A percentile compares a stretch with the other conserved stretches of the same genome.
phyloP scores from a whole-genome alignment of 2,797 vertebrate genomes.

The Fistularia commersonii region DNA sequence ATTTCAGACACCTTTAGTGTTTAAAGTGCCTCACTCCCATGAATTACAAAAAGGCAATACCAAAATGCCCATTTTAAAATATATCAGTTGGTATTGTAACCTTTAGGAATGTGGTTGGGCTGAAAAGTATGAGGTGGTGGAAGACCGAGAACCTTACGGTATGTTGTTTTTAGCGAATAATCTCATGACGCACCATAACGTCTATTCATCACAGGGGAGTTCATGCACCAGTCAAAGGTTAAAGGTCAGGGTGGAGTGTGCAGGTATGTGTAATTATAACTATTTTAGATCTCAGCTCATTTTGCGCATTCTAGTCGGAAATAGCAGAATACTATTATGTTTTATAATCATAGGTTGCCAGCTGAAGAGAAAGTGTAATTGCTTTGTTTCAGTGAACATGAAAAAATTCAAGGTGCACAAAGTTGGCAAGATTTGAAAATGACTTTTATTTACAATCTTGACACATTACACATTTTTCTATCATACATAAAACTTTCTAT shows the following conservation, averaged over 20 bases:
- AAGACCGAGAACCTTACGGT: too few species aligned
- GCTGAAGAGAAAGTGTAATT: too few species aligned
- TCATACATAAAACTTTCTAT: slow-evolving; percentile 16
- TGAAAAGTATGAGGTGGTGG: too few species aligned
- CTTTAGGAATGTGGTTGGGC: too few species aligned
- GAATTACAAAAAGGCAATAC: too few species aligned
- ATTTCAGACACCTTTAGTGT: too few species aligned
- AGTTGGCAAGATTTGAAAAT: slow-evolving; percentile 38
- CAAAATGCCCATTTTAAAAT: too few species aligned
- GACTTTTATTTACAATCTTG: slow-evolving; percentile 38
- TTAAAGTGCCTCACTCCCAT: too few species aligned
- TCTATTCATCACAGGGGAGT: slow-evolving; percentile 9
- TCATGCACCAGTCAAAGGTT: slow-evolving; percentile 7
- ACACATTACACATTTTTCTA: slow-evolving; percentile 21
- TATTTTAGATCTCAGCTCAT: background rate
- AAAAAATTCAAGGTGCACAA: background rate
- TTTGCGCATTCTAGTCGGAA: too few species aligned
- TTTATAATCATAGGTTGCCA: too few species aligned
- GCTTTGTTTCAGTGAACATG: background rate
- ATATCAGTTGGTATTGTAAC: too few species aligned
- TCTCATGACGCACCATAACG: slow-evolving; percentile 14
- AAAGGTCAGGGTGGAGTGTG: background rate
- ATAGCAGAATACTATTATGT: too few species aligned
- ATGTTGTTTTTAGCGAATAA: slow-evolving; percentile 12
- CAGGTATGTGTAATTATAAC: background rate